Conservation (phyloP, 2,113 vertebrate species). For the human (Homo sapiens) region GRCh38 chr4:45482001-45482500, state of each 20-base stretch:
- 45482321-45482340: background rate
- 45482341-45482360: background rate
- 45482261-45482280: background rate
- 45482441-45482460: background rate
- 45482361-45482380: background rate
- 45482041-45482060: background rate
- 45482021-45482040: background rate
- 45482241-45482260: background rate
- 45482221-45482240: background rate
- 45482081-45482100: background rate
- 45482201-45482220: background rate
- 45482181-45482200: background rate
- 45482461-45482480: background rate
- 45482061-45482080: background rate
- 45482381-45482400: background rate
- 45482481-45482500: background rate
- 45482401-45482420: background rate
- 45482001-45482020: background rate
- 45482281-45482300: background rate
- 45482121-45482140: background rate
- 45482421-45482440: background rate
- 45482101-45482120: background rate
- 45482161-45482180: background rate
- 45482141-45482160: background rate
- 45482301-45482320: background rate